Base-by-base conservation (phyloP, 1,140 invertebrate genomes). In the Drosophila insularis region DNA sequence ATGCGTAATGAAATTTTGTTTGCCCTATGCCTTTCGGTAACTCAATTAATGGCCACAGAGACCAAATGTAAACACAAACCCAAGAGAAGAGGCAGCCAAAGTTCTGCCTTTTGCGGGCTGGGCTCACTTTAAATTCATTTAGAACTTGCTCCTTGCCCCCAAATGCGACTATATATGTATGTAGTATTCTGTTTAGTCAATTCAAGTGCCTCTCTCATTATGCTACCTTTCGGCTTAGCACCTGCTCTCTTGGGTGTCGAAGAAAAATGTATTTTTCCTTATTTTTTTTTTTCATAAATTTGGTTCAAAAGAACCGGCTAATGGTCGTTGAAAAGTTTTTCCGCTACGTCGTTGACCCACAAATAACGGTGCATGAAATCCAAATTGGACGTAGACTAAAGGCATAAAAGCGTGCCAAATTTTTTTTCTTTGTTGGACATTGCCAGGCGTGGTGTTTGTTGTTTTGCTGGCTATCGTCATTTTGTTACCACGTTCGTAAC, bases 51-150 rank as follows among this genome's bases (percentile, higher is more conserved):
- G 40, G 46, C 50, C 68, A 63, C 37, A 35, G 35, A 63, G 60
- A 27, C 35, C 19, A 27, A 56, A 63, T 19, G 43, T 50, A 59
- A 10, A 23, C 8, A 1, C 6, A 46, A 79, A 75, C 46, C 68
- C 74, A 65, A 55, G 54, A 39, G 10, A 21, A 17, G 14, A 14
- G 40, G 17, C 17, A 50, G 43, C 43, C 11, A 50, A 50, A 50
- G 43, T 50, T 50, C 43, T 50, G 43, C 43, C 43, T 50, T 50
- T 21, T 65, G 56, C 40, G 55, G 66, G 65, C 63, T 77, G 55
- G 66, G 68, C 68, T 77, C 60, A 35, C 56, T 82, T 87, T 82
- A 82, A 89, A 87, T 82, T 82, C 76, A 82, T 40, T 87, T 89
- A 77, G 56, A 87, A 79, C 43, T 86, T 78, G 72, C 61, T 23